Percentiles rank a stretch among this genome's conserved stretches.
These are phyloP conservation scores for Drosophila eohydei DNA, from an alignment of 2,888 invertebrate species.

Conservation along the genomic window DNA sequence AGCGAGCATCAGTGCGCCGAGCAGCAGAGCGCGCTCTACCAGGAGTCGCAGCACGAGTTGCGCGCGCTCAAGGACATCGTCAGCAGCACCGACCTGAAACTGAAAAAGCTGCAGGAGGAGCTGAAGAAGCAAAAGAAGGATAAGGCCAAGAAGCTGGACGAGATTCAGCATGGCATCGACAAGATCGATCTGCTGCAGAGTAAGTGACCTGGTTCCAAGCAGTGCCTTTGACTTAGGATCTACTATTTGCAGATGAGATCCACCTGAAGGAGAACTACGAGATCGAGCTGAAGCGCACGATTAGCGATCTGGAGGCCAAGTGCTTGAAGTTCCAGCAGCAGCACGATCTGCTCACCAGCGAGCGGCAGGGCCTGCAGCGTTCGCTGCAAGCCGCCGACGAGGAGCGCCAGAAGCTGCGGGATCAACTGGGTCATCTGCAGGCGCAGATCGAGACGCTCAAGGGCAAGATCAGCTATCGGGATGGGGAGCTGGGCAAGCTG, in stretches of 20 bases:
- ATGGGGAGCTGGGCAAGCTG: conserved; percentile 89
- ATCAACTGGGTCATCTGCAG: conserved; percentile 89
- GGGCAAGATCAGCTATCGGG: conserved; percentile 89
- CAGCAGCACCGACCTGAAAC: conserved; percentile 69
- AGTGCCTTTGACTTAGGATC: too few relatives aligned
- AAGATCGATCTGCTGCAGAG: conserved; percentile 82
- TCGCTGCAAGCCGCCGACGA: conserved; percentile 89
- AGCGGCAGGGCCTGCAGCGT: conserved; percentile 91
- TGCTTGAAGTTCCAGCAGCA: conserved; percentile 86
- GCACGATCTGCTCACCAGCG: conserved; percentile 90
- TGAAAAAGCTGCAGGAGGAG: conserved; percentile 79
- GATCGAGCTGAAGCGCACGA: conserved; percentile 82
- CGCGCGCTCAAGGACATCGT: conserved; percentile 82
- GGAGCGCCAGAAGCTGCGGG: conserved; percentile 89
- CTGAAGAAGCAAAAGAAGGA: conserved; percentile 78
- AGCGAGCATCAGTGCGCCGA: conserved; percentile 69
- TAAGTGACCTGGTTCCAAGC: conserved; percentile 35
- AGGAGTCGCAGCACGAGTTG: conserved; percentile 83
- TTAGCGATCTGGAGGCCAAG: conserved; percentile 81
- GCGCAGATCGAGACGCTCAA: conserved; percentile 83
- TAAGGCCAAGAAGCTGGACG: conserved; percentile 82
- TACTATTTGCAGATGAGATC: conserved; percentile 73
- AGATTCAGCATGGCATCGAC: conserved; percentile 82
- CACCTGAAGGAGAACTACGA: conserved; percentile 83
- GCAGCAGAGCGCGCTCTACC: conserved; percentile 67